Evolutionary conservation across 53 echinoderm and acorn worm species (phyloP).

Genomic region (Holothuria scabra): DNA sequence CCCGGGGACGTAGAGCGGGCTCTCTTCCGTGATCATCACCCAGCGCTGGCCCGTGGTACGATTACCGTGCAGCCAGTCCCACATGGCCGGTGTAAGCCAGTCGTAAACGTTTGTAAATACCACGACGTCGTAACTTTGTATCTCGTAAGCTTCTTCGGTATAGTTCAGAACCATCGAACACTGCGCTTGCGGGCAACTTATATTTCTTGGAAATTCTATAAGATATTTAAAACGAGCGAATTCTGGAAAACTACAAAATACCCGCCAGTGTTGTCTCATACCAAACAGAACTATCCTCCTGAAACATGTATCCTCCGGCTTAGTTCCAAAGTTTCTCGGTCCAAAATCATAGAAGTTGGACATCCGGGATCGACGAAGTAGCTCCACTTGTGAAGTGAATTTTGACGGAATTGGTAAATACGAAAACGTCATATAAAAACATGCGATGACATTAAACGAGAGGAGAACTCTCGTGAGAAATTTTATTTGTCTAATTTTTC

Average conservation of each 20-base stretch:
- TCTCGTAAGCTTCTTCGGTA: background rate
- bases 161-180: constrained; percentile 5
- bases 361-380: background rate
- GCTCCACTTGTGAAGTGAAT: background rate
- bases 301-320: background rate
- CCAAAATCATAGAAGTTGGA: background rate
- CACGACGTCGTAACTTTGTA: constrained; percentile 11
- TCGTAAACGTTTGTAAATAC: constrained; percentile 32
- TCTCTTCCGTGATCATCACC: constrained; percentile 41
- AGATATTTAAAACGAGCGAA: constrained; percentile 20
- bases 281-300: constrained; percentile 17
- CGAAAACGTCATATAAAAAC: constrained; percentile 2
- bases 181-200: background rate
- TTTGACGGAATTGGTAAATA: background rate
- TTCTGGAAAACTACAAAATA: constrained; percentile 26
- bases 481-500: constrained; percentile 26
- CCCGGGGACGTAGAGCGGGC: constrained; percentile 27
- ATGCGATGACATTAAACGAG: constrained; percentile 11
- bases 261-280: constrained; percentile 31
- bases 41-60: constrained; percentile 4
- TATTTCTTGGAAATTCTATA: constrained; percentile 4
- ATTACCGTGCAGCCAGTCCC: constrained; percentile 35
- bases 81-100: constrained; percentile 10
- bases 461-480: constrained; percentile 31
- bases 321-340: background rate